Conservation (phyloP, 2,113 vertebrate genomes). For the Dicaeum eximium region DNA sequence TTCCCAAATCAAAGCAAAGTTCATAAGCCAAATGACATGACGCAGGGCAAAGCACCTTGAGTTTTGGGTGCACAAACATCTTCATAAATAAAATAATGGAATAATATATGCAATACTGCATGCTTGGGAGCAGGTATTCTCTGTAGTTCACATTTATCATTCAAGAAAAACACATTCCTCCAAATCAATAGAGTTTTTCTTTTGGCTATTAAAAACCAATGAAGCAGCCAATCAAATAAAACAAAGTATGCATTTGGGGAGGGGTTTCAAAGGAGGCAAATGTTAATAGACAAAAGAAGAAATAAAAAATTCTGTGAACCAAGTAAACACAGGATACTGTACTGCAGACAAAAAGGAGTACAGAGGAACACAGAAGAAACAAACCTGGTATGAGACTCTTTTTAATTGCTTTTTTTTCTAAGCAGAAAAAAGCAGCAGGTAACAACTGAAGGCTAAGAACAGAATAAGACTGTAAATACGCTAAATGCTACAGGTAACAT, state of each 20-base stretch:
- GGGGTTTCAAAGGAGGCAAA: neutral
- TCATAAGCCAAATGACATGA: neutral
- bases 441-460: neutral
- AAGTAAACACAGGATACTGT: neutral
- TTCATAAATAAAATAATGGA: neutral
- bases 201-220: neutral
- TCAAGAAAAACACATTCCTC: neutral
- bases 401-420: neutral
- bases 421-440: neutral
- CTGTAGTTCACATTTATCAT: neutral
- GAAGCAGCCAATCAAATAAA: neutral
- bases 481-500: slow-evolving; percentile 34
- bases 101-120: neutral
- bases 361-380: neutral
- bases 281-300: neutral
- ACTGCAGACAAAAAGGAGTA: neutral
- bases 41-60: neutral
- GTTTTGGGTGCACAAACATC: neutral
- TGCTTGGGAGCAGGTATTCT: neutral
- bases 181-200: neutral
- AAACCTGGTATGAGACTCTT: neutral
- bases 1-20: neutral
- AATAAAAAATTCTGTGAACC: neutral
- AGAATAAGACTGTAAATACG: neutral
- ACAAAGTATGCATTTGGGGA: neutral